Evolutionary conservation across 1,140 invertebrate genomes (phyloP).

Genomic region (Cardiocondyla obscurior): DNA sequence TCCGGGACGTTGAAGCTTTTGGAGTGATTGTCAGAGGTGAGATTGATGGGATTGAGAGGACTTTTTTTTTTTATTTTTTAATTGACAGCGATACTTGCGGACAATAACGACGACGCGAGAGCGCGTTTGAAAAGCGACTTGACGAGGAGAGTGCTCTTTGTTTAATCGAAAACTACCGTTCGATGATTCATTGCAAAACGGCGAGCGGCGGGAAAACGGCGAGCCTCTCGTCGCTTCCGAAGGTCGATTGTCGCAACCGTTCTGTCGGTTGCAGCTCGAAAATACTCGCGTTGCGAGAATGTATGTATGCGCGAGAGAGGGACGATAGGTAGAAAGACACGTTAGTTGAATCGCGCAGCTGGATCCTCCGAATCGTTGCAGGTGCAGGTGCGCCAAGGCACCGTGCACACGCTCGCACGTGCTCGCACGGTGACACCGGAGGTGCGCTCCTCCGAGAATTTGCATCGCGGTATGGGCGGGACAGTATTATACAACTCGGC

Average conservation of each 20-base stretch:
- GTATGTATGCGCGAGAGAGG: slow-evolving; percentile 15
- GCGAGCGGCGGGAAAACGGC: slow-evolving; percentile 10
- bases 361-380: slow-evolving; percentile 58
- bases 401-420: slow-evolving; percentile 19
- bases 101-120: too few species aligned
- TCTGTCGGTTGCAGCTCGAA: slow-evolving; percentile 52
- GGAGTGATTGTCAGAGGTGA: too few species aligned
- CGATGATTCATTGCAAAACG: slow-evolving; percentile 51
- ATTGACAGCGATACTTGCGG: too few species aligned
- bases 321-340: slow-evolving; percentile 18
- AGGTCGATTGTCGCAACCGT: slow-evolving; percentile 59
- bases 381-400: slow-evolving; percentile 52
- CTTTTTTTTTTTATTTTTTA: too few species aligned
- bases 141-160: not conserved
- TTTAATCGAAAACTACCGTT: slow-evolving; percentile 26
- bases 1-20: too few species aligned
- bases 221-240: slow-evolving; percentile 36
- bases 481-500: too few species aligned
- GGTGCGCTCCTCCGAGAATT: not conserved
- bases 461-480: not conserved
- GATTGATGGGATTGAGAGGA: too few species aligned
- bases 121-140: too few species aligned
- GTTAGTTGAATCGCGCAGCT: slow-evolving; percentile 46
- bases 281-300: slow-evolving; percentile 9
- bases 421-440: slow-evolving; percentile 23